Base-by-base conservation (phyloP, 1,140 invertebrate species). In the Brachionus rubens region DNA sequence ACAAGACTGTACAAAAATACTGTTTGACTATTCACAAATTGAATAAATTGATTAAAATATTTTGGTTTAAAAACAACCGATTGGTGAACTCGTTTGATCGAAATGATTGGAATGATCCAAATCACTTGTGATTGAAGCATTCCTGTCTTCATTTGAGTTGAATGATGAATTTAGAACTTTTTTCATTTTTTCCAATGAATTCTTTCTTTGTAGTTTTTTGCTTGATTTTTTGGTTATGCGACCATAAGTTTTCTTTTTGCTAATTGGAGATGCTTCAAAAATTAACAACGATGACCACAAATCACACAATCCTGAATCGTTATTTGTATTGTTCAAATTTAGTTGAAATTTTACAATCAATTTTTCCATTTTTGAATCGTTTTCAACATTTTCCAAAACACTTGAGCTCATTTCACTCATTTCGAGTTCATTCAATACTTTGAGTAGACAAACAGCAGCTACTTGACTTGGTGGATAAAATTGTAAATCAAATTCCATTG, bases 391-490 rank as follows among this genome's bases (percentile, higher is more conserved):
- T 12, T 21, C 30, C 3, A 59, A 3, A 36, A 59, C 9, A 28
- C 28, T 19, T 16, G n/a, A 16, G 36, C 7, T 10, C n/a, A 36
- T 36, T 36, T 36, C 4, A 36, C 9, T 36, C 33, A 5, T 5
- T 36, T 36, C 3, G 9, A 36, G 54, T 36, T 36, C 54, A 19
- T 59, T 33, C 30, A 36, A 40, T 0, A 19, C 30, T 59, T 59
- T 33, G n/a, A 59, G 19, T 10, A 59, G 36, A 19, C 54, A 59
- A 19, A 59, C 54, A 36, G 28, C 21, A 33, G 54, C 54, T 59
- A 59, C 36, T 59, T 59, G 54, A 36, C 54, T 59, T 59, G 54
- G 54, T 59, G 7, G 30, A 28, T 59, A 59, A 16, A 33, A 59
- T 59, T 59, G 54, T n/a, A 59, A 33, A 36, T 33, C 16, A 36